Evolutionary conservation across 1,140 invertebrate species (phyloP).

Genomic region (Leguminivora glycinivorella): DNA sequence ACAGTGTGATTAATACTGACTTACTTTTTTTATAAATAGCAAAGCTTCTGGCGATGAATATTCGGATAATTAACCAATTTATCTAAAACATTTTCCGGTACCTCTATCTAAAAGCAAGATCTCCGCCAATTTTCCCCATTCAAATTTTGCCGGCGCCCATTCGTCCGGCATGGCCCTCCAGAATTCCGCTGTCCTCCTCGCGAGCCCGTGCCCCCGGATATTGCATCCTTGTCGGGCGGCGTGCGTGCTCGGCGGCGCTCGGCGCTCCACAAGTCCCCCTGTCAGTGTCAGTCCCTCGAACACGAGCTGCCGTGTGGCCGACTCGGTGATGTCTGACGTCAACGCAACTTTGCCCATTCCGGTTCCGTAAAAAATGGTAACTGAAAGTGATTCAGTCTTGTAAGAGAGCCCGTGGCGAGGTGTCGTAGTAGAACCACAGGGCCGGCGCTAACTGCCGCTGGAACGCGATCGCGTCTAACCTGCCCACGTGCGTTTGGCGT

Average conservation of each 20-base stretch:
- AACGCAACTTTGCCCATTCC: conserved; percentile 48
- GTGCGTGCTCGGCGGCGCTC: conserved; percentile 2
- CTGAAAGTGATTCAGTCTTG: conserved; percentile 65
- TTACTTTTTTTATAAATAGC: background rate
- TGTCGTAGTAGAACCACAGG: conserved; percentile 7
- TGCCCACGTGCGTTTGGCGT: conserved; percentile 61
- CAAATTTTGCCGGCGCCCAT: conserved; percentile 11
- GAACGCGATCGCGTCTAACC: conserved; percentile 34
- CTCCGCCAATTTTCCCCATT: background rate
- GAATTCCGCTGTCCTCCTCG: background rate
- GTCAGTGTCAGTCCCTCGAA: conserved; percentile 4
- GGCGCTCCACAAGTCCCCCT: conserved; percentile 21
- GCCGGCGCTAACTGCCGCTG: conserved; percentile 13
- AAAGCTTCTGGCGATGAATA: background rate
- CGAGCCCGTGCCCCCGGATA: background rate
- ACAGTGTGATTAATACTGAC: background rate
- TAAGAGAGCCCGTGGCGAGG: conserved; percentile 45
- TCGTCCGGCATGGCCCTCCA: background rate
- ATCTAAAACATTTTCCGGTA: background rate
- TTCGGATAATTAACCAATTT: background rate
- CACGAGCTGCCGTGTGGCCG: conserved; percentile 44
- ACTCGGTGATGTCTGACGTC: conserved; percentile 53
- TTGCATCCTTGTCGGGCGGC: background rate
- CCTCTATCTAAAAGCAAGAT: no score
- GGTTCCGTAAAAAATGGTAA: conserved; percentile 70